Conservation (phyloP, 2,797 vertebrate species). For the Platyrinchus mystaceus region DNA sequence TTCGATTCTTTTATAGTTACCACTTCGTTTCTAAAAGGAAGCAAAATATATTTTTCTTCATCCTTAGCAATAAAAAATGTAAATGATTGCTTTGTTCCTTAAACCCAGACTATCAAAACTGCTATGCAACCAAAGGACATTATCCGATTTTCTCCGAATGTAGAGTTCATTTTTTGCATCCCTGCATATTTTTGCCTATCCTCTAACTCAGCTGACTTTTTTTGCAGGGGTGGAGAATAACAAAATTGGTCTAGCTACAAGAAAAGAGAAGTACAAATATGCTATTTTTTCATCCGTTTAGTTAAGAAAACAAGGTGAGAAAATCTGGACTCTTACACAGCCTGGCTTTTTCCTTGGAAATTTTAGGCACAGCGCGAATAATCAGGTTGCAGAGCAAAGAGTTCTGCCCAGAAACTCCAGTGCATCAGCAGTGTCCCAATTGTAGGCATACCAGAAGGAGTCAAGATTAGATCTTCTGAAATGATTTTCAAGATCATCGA, state of each 20-base stretch:
- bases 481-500: constrained; percentile 53
- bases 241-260: background rate
- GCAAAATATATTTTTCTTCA: background rate
- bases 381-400: background rate
- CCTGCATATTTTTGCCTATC: background rate
- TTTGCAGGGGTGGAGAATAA: background rate
- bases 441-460: background rate
- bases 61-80: background rate
- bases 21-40: background rate
- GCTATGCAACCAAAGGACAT: background rate
- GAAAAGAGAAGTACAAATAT: background rate
- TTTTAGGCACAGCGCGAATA: background rate
- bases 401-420: background rate
- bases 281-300: background rate
- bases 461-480: constrained; percentile 49
- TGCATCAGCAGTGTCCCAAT: constrained; percentile 15
- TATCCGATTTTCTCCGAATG: background rate
- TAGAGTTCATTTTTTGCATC: background rate
- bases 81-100: background rate
- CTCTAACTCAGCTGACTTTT: background rate
- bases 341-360: background rate
- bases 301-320: background rate
- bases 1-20: background rate
- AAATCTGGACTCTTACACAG: background rate
- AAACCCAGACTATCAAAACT: background rate